Evolutionary conservation across 2,888 invertebrate species (phyloP).

Genomic region (Ceriagrion tenellum): DNA sequence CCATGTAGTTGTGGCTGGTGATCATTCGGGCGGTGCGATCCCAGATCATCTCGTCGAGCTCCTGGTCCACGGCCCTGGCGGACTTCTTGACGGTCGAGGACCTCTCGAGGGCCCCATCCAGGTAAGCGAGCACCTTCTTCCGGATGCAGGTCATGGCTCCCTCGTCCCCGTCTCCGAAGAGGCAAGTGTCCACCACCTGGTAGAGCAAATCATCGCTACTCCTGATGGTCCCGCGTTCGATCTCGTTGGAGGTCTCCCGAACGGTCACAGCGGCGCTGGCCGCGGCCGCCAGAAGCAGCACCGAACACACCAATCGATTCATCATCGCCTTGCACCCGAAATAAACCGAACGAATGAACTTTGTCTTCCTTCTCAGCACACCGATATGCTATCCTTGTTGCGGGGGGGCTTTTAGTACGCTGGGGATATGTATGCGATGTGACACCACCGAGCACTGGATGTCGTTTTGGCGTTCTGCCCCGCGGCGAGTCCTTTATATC

Average conservation of each 20-base stretch:
- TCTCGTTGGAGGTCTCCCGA: conserved; percentile 41
- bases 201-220: conserved; percentile 55
- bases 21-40: conserved; percentile 86
- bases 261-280: conserved; percentile 26
- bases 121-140: conserved; percentile 87
- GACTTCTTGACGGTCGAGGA: conserved; percentile 46
- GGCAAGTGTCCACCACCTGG: conserved; percentile 61
- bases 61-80: conserved; percentile 79
- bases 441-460: conserved; percentile 52
- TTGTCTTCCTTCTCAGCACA: neutral
- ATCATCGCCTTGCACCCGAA: conserved; percentile 38
- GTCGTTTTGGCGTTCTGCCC: conserved; percentile 47
- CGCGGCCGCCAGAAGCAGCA: conserved; percentile 48
- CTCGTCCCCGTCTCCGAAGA: conserved; percentile 75
- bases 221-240: conserved; percentile 48
- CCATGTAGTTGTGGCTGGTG: conserved; percentile 86
- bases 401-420: neutral
- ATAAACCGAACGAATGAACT: neutral
- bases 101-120: conserved; percentile 79
- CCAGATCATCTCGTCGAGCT: conserved; percentile 87
- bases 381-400: neutral
- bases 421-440: conserved; percentile 30
- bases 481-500: conserved; percentile 37
- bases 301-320: conserved; percentile 49
- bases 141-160: conserved; percentile 87